These are phyloP conservation scores for Myotis brandtii DNA, from an alignment of 2,113 vertebrate species.

Conservation along the genomic window DNA sequence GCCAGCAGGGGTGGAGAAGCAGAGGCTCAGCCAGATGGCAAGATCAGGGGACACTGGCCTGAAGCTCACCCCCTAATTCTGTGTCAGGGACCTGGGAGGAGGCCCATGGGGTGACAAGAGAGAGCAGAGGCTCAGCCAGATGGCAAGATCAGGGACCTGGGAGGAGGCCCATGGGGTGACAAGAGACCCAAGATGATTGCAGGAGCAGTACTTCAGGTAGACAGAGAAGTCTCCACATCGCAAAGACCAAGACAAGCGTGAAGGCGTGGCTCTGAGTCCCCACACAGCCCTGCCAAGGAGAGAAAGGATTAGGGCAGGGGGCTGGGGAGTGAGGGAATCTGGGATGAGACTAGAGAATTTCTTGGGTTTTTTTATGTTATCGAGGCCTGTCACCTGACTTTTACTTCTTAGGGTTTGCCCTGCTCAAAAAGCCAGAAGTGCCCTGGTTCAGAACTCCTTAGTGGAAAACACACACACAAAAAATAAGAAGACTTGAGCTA, in stretches of 20 bases:
- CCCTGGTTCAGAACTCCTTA: not conserved
- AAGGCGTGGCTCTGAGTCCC: not conserved
- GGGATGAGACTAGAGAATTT: not conserved
- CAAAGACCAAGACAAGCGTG: not conserved
- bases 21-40: not conserved
- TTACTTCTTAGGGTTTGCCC: not conserved
- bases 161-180: not conserved
- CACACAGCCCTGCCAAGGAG: not conserved
- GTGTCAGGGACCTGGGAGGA: not conserved
- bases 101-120: not conserved
- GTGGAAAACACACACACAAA: not conserved
- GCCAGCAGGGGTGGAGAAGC: not conserved
- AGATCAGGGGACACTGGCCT: not conserved
- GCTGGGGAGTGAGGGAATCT: not conserved
- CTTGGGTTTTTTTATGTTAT: not conserved
- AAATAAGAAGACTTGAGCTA: not conserved
- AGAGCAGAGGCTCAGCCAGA: no score
- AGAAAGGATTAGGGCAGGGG: not conserved
- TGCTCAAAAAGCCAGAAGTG: not conserved
- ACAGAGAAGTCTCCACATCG: not conserved
- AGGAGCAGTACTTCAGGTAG: not conserved
- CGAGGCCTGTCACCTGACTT: not conserved
- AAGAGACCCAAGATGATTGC: not conserved
- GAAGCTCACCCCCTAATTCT: not conserved
- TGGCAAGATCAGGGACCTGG: not conserved